phyloP scores from a whole-genome alignment of 1,140 invertebrate species.

The Trichoplusia ni region DNA sequence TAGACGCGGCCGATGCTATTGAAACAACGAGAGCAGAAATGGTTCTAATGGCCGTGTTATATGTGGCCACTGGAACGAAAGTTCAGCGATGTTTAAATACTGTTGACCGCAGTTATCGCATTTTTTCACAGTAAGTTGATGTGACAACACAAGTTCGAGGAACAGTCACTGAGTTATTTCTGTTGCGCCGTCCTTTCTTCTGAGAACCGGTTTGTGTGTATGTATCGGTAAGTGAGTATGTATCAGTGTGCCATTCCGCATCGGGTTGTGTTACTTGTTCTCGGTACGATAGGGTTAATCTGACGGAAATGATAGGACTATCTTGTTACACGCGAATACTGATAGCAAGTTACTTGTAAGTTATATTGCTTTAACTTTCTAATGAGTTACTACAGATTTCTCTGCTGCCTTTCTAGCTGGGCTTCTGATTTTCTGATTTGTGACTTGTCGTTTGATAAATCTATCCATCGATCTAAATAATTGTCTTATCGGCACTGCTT shows the following conservation, averaged over 20 bases:
- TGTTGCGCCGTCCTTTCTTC: slow-evolving; percentile 28
- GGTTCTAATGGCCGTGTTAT: neutral
- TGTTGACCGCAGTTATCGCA: too few relatives aligned
- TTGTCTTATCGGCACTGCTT: too few relatives aligned
- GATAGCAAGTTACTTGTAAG: neutral
- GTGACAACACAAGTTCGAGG: slow-evolving; percentile 24
- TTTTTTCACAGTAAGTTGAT: slow-evolving; percentile 14
- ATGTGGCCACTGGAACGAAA: too few relatives aligned
- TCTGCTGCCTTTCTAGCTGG: too few relatives aligned
- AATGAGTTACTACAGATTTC: neutral
- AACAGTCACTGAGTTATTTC: slow-evolving; percentile 31
- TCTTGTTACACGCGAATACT: slow-evolving; percentile 6
- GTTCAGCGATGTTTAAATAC: too few relatives aligned
- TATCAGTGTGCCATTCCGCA: slow-evolving; percentile 25
- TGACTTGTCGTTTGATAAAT: too few relatives aligned
- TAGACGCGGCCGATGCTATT: slow-evolving; percentile 9
- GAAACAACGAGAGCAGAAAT: neutral
- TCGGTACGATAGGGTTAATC: slow-evolving; percentile 52
- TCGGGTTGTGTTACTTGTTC: slow-evolving; percentile 38
- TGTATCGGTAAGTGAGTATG: slow-evolving; percentile 19
- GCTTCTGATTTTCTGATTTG: too few relatives aligned
- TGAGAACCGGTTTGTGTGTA: slow-evolving; percentile 32
- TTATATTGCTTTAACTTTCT: neutral
- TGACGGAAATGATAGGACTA: slow-evolving; percentile 59
- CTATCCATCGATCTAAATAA: too few relatives aligned